These are phyloP conservation scores for Cerastis rubricosa DNA, from an alignment of 2,888 invertebrate genomes.

Conservation along the genomic window DNA sequence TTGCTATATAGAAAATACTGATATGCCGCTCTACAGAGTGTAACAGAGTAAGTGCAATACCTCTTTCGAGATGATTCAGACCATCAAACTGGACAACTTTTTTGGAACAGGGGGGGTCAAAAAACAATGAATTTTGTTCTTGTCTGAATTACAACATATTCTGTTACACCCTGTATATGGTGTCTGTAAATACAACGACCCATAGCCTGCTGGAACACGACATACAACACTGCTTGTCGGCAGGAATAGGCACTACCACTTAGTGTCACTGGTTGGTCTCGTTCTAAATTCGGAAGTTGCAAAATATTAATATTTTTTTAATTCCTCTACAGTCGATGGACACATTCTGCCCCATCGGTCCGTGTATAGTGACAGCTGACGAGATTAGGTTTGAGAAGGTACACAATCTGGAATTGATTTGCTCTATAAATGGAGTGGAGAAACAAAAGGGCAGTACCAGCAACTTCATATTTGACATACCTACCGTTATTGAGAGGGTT, in stretches of 20 bases:
- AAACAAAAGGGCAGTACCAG: slow-evolving; percentile 95
- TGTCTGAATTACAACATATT: neutral
- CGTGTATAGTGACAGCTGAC: slow-evolving; percentile 94
- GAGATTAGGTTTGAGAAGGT: slow-evolving; percentile 92
- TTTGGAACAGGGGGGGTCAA: too few relatives aligned
- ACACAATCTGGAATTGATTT: slow-evolving; percentile 92
- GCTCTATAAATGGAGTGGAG: slow-evolving; percentile 94
- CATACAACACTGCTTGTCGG: neutral
- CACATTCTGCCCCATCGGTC: slow-evolving; percentile 97
- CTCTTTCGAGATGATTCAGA: too few relatives aligned
- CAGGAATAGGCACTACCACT: neutral
- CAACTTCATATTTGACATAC: slow-evolving; percentile 95
- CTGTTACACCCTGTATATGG: neutral
- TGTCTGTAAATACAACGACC: neutral
- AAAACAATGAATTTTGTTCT: neutral
- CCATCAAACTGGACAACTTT: too few relatives aligned
- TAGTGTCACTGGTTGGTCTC: neutral
- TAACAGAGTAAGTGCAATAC: too few relatives aligned
- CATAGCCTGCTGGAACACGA: neutral
- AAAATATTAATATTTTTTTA: neutral
- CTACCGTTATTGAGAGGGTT: slow-evolving; percentile 94
- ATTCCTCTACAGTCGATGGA: slow-evolving; percentile 92
- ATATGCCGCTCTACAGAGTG: too few relatives aligned
- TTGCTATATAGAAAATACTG: too few relatives aligned
- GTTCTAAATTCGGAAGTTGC: neutral